Evolutionary conservation across 2,113 vertebrate species (phyloP).

Genomic region (Lycocorax pyrrhopterus): DNA sequence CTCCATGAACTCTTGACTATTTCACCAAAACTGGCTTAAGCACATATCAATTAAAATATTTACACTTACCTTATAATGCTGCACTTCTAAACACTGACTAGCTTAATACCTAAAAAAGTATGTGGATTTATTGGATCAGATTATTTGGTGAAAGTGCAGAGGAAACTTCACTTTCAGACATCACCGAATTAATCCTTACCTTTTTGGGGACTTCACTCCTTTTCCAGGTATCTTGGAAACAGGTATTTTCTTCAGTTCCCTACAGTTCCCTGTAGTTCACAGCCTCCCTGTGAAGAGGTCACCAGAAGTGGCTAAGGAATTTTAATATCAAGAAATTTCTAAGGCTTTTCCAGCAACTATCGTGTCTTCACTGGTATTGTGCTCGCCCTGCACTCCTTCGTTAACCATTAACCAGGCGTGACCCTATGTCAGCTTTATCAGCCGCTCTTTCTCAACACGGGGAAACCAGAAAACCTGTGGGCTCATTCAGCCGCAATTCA

Average conservation of each 20-base stretch:
- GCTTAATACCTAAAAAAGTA: neutral
- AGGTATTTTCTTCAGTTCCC: neutral
- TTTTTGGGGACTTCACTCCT: neutral
- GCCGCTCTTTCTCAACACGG: neutral
- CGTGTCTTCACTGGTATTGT: neutral
- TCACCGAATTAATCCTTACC: neutral
- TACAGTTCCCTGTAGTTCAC: neutral
- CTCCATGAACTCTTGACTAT: neutral
- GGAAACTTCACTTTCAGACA: neutral
- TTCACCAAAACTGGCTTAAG: neutral
- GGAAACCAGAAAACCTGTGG: neutral
- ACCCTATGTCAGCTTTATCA: neutral
- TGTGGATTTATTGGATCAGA: neutral
- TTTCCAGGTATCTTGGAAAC: neutral
- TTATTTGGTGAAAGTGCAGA: neutral
- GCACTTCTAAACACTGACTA: neutral
- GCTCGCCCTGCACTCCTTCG: neutral
- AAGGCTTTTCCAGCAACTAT: neutral
- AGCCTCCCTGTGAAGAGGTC: neutral
- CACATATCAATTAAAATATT: neutral
- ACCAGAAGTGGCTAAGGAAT: neutral
- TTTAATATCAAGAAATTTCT: neutral
- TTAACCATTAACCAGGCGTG: neutral
- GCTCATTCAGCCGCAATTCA: fast-evolving
- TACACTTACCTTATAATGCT: neutral